phyloP scores from a whole-genome alignment of 2,113 vertebrate genomes.

The Anarhynchus alexandrinus region DNA sequence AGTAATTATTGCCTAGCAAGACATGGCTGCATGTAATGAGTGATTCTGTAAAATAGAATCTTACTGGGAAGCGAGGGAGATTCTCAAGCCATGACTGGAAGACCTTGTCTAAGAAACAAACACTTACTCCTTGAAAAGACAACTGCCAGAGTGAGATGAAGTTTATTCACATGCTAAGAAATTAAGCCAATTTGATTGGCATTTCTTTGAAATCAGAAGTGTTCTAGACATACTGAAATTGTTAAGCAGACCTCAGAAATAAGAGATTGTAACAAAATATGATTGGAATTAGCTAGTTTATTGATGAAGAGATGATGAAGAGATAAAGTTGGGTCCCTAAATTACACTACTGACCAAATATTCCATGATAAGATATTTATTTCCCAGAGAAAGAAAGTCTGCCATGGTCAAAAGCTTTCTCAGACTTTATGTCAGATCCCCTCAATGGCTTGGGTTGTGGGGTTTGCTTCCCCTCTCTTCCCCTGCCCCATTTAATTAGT shows the following conservation, averaged over 20 bases:
- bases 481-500: background rate
- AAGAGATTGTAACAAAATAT: background rate
- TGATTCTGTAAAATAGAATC: background rate
- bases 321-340: background rate
- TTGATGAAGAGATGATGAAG: background rate
- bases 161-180: background rate
- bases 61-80: background rate
- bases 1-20: background rate
- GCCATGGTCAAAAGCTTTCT: background rate
- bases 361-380: accelerated
- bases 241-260: background rate
- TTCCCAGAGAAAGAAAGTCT: background rate
- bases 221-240: background rate
- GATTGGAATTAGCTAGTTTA: background rate
- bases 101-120: background rate
- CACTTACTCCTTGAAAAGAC: background rate
- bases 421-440: background rate
- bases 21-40: background rate
- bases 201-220: background rate
- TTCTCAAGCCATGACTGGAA: background rate
- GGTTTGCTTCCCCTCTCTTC: accelerated
- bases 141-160: background rate
- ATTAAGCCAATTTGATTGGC: background rate
- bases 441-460: background rate
- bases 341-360: background rate